phyloP scores from a whole-genome alignment of 1,140 invertebrate species.

The Acromyrmex heyeri region DNA sequence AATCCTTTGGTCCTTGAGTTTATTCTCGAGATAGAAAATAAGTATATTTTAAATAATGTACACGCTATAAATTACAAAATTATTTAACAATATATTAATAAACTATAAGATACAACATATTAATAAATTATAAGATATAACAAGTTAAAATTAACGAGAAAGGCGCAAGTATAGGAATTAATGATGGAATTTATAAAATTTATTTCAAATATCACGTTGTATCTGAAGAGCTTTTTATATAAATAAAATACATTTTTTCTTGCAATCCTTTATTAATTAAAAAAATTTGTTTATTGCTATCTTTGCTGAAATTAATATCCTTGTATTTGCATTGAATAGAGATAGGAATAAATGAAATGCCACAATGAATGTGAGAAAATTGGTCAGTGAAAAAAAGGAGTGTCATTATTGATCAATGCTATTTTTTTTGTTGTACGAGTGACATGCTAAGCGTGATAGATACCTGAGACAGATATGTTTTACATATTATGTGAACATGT shows the following conservation, averaged over 20 bases:
- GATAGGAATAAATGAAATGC: conserved; percentile 1
- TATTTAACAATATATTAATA: background rate
- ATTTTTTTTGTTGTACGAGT: conserved; percentile 18
- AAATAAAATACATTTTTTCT: background rate
- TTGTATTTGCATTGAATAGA: background rate
- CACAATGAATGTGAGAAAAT: background rate
- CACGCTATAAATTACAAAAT: background rate
- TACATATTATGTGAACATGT: conserved; percentile 47
- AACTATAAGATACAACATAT: background rate
- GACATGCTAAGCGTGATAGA: conserved; percentile 16
- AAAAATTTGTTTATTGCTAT: background rate
- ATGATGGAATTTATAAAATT: background rate
- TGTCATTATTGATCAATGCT: conserved; percentile 8
- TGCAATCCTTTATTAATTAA: background rate
- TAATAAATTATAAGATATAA: background rate
- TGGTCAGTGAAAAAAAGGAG: background rate
- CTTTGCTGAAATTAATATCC: background rate
- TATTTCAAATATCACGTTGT: background rate
- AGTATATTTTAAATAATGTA: background rate
- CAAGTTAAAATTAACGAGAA: background rate
- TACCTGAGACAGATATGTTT: conserved; percentile 30
- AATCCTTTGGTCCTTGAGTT: background rate
- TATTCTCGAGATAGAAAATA: background rate
- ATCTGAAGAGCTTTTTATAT: background rate
- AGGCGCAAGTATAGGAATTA: background rate